Conservation (phyloP, 2,888 invertebrate species). For the Drosophila atripex region DNA sequence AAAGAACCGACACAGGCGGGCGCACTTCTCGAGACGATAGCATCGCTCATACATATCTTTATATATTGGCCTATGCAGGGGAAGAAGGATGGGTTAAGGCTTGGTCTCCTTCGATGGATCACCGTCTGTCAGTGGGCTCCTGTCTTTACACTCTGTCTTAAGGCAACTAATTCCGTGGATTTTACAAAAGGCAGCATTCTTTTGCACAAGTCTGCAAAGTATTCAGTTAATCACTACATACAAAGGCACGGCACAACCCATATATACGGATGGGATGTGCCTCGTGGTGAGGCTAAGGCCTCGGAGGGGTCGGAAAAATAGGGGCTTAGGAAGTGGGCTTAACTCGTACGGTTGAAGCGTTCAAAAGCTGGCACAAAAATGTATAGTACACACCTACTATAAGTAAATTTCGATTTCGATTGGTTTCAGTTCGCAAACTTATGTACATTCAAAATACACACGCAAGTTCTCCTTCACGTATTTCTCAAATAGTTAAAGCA, state of each 20-base stretch:
- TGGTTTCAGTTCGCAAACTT: slow-evolving; percentile 23
- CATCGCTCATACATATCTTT: slow-evolving; percentile 1
- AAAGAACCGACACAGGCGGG: slow-evolving; percentile 19
- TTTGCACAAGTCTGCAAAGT: slow-evolving; percentile 47
- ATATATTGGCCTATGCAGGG: slow-evolving; percentile 4
- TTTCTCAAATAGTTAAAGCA: slow-evolving; percentile 76
- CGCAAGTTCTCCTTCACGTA: slow-evolving; percentile 20
- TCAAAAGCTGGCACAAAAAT: slow-evolving; percentile 62
- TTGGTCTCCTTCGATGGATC: slow-evolving; percentile 1
- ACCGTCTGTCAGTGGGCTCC: slow-evolving; percentile 26
- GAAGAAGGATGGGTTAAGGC: not conserved
- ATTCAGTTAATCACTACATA: slow-evolving; percentile 41
- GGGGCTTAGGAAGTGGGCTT: slow-evolving; percentile 13
- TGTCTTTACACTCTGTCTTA: slow-evolving; percentile 46
- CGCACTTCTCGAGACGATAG: not conserved
- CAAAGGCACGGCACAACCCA: slow-evolving; percentile 15
- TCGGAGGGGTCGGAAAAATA: slow-evolving; percentile 4
- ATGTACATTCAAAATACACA: slow-evolving; percentile 43
- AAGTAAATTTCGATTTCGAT: slow-evolving; percentile 34
- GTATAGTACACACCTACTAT: slow-evolving; percentile 26
- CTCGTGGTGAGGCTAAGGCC: slow-evolving; percentile 17
- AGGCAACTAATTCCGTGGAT: slow-evolving; percentile 60
- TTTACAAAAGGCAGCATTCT: slow-evolving; percentile 78
- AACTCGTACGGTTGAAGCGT: slow-evolving; percentile 26
- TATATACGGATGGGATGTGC: not conserved